These are phyloP conservation scores for Isichthys henryi DNA, from an alignment of 2,113 vertebrate species.

Conservation along the genomic window DNA sequence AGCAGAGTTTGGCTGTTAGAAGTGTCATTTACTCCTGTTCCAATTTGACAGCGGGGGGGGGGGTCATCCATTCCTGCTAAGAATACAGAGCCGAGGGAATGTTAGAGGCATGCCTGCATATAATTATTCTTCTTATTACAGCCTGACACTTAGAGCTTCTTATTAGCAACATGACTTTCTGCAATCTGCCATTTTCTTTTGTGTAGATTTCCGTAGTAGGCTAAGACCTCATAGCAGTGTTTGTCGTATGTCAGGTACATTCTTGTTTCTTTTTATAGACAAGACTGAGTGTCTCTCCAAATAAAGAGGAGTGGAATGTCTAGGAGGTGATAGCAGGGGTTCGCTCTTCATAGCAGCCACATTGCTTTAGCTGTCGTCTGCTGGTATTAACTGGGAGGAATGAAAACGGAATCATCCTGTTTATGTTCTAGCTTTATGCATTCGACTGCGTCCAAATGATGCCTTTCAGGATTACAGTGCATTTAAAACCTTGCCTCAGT, in stretches of 20 bases:
- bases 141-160: not conserved
- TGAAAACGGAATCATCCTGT: not conserved
- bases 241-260: slow-evolving; percentile 24
- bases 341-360: not conserved
- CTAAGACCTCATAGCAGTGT: not conserved
- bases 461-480: not conserved
- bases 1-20: slow-evolving; percentile 34
- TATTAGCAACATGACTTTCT: not conserved
- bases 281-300: slow-evolving; percentile 36
- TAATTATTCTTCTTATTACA: not conserved
- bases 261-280: slow-evolving; percentile 38
- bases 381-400: not conserved
- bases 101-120: not conserved
- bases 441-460: not conserved
- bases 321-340: slow-evolving; percentile 13
- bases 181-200: not conserved
- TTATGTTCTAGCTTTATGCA: not conserved
- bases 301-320: slow-evolving; percentile 30
- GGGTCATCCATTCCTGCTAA: slow-evolving; percentile 31
- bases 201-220: not conserved
- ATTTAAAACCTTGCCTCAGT: not conserved
- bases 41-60: not conserved
- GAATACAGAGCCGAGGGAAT: slow-evolving; percentile 28
- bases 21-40: slow-evolving; percentile 44
- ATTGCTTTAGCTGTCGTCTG: not conserved